These are phyloP conservation scores for Zaprionus gabonicus DNA, from an alignment of 1,140 invertebrate genomes.

Conservation along the genomic window DNA sequence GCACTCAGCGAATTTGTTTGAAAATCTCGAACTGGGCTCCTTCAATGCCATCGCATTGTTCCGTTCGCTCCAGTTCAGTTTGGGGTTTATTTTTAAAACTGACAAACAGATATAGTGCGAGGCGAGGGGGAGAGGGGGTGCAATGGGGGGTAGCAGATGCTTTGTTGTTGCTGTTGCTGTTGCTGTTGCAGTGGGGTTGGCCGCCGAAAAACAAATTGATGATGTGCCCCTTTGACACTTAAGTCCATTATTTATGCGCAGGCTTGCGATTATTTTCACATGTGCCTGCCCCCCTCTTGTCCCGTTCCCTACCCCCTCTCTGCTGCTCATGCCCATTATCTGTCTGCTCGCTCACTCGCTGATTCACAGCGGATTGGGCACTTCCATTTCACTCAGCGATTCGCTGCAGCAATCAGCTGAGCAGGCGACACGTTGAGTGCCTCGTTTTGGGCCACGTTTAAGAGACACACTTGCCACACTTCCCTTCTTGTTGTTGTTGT, in stretches of 20 bases:
- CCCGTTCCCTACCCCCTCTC: not conserved
- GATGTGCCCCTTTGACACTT: slow-evolving; percentile 81
- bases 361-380: slow-evolving; percentile 61
- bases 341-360: slow-evolving; percentile 7
- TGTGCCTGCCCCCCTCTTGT: slow-evolving; percentile 19
- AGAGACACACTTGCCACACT: slow-evolving; percentile 57
- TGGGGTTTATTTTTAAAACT: slow-evolving; percentile 52
- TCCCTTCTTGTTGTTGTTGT: slow-evolving; percentile 40
- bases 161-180: not conserved
- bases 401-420: slow-evolving; percentile 57
- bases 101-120: slow-evolving; percentile 23
- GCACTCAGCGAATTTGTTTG: slow-evolving; percentile 83
- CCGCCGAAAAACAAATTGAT: slow-evolving; percentile 75
- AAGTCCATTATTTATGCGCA: slow-evolving; percentile 81
- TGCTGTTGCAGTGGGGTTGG: slow-evolving; percentile 27
- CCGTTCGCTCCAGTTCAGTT: slow-evolving; percentile 23
- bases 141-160: slow-evolving; percentile 19
- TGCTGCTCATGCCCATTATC: not conserved
- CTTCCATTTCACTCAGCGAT: slow-evolving; percentile 68
- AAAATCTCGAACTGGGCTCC: slow-evolving; percentile 65
- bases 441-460: slow-evolving; percentile 24
- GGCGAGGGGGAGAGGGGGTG: slow-evolving; percentile 30
- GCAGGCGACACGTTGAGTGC: slow-evolving; percentile 55
- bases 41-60: slow-evolving; percentile 52
- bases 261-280: slow-evolving; percentile 80